These are phyloP conservation scores for Petrocephalus sullivani DNA, from an alignment of 2,797 vertebrate species.

Conservation along the genomic window DNA sequence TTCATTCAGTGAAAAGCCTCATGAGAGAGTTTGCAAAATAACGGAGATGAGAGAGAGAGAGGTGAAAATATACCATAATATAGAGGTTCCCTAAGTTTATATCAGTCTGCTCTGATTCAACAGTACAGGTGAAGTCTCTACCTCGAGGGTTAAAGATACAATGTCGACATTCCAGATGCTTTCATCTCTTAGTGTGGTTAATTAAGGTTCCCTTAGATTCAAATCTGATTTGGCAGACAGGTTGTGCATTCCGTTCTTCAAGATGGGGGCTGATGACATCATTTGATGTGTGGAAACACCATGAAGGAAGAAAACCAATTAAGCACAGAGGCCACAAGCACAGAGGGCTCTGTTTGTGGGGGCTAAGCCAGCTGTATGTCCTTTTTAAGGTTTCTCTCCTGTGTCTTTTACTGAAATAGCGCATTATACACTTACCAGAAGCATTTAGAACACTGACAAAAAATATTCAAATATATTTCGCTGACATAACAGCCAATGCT, in stretches of 20 bases:
- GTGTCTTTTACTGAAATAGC: neutral
- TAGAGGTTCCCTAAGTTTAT: neutral
- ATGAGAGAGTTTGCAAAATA: neutral
- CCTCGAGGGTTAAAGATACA: neutral
- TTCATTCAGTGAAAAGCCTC: neutral
- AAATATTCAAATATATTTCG: neutral
- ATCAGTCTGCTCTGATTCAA: neutral
- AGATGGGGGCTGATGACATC: conserved; percentile 15
- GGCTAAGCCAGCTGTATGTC: neutral
- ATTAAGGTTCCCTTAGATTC: conserved; percentile 13
- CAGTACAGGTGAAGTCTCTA: neutral
- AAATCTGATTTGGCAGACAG: neutral
- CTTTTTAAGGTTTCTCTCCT: neutral
- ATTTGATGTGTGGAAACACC: neutral
- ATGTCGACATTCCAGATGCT: neutral
- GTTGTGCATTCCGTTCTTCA: conserved; percentile 1
- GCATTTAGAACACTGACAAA: neutral
- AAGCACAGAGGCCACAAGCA: neutral
- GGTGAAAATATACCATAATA: neutral
- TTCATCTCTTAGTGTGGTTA: neutral
- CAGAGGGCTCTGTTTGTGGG: neutral
- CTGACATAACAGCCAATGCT: neutral
- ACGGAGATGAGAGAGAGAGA: neutral
- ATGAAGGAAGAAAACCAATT: neutral
- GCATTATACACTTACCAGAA: neutral